phyloP scores from a whole-genome alignment of 2,113 vertebrate species.

The Epinephelus fuscoguttatus region DNA sequence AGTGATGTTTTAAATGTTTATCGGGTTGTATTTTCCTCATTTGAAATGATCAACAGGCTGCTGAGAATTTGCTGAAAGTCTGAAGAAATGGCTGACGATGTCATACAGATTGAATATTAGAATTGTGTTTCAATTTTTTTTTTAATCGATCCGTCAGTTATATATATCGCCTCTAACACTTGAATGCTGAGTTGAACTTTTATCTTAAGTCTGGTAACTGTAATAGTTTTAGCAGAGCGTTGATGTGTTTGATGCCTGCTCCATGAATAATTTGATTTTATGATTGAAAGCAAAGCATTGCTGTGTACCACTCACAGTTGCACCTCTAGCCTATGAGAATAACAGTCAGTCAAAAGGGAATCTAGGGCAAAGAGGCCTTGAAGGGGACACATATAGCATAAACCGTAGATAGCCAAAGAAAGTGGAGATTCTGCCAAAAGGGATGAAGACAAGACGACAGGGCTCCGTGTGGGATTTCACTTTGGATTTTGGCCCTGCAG shows the following conservation, averaged over 20 bases:
- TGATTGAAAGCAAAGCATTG: slow-evolving; percentile 53
- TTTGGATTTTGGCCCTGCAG: slow-evolving; percentile 80
- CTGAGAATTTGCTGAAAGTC: neutral
- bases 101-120: neutral
- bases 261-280: slow-evolving; percentile 13
- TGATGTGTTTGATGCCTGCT: slow-evolving; percentile 1
- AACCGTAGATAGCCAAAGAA: slow-evolving; percentile 79
- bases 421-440: slow-evolving; percentile 84
- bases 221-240: slow-evolving; percentile 9
- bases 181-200: neutral
- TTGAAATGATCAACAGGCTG: slow-evolving; percentile 10
- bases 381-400: slow-evolving; percentile 80
- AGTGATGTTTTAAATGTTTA: neutral
- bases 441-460: slow-evolving; percentile 81
- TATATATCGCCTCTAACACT: neutral
- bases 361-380: slow-evolving; percentile 78
- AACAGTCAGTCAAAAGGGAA: slow-evolving; percentile 74
- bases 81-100: neutral
- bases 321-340: slow-evolving; percentile 73
- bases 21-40: neutral
- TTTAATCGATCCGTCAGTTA: neutral
- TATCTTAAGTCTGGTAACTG: neutral
- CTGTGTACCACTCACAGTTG: slow-evolving; percentile 57
- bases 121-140: neutral
- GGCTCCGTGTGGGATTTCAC: slow-evolving; percentile 83